Base-by-base conservation (phyloP, 2,888 invertebrate genomes). In the Plagodis dolabraria region DNA sequence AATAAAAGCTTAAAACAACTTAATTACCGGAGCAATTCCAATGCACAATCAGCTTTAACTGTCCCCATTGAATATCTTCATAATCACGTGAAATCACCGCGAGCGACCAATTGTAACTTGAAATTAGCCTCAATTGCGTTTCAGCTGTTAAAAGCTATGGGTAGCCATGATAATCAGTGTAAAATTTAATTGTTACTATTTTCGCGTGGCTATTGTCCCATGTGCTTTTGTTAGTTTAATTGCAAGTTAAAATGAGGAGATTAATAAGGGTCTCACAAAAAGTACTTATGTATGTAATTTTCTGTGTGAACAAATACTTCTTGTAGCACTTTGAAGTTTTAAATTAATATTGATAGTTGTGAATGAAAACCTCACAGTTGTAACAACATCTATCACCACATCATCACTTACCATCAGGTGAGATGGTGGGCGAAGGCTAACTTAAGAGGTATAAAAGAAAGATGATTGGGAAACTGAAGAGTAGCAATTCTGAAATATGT, bases 111-210 rank as follows among this genome's bases (percentile, higher is more conserved):
- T 47, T 54, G 44, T 57, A 47, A 44, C 52, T 57, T 38, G 50
- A 12, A 9, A 57, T 57, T 52, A 43, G 57, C 47, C 47, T 36
- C 47, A 47, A 47, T 47, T 47, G 52, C 44, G 51, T 34, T 22
- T 44, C 11, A 43, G 33, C 57, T 47, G n/a, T 52, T 57, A 52
- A 52, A 57, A 22, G 33, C 50, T 47, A 57, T 47, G 43, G 40
- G 12, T 6, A 36, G 35, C 36, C 11, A 44, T 52, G 22, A 57
- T 47, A 57, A 57, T 52, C 51, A 57, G 47, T 44, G 47, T 57
- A 33, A 52, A 57, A 57, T 52, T 52, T 47, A 47, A 57, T 38
- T 52, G 22, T 43, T 40, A 57, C 57, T 51, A 57, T 52, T 57
- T 47, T 44, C 42, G 33, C 43, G 43, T 12, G 12, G 40, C 10